phyloP scores from a whole-genome alignment of 2,797 vertebrate genomes.

The Spinibarbus caldwelli region DNA sequence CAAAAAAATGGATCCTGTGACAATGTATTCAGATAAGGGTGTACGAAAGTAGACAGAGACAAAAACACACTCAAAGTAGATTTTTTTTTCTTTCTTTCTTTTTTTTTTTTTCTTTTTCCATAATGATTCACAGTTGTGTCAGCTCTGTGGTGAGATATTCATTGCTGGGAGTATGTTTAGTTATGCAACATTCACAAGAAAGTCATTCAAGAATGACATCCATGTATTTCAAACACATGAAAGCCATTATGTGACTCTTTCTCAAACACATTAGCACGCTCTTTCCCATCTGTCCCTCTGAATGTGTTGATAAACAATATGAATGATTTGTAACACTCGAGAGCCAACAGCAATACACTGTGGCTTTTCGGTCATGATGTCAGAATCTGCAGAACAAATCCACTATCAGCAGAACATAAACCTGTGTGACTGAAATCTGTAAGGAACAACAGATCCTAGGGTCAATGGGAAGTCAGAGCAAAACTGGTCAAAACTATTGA shows the following conservation, averaged over 20 bases:
- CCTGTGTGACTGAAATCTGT: not conserved
- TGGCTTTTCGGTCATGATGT: conserved; percentile 34
- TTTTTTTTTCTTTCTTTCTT: not conserved
- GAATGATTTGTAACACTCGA: conserved; percentile 34
- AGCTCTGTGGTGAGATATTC: conserved; percentile 4
- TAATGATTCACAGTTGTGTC: conserved; percentile 35
- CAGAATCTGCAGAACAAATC: conserved; percentile 11
- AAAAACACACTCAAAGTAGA: not conserved
- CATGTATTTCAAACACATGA: conserved; percentile 38
- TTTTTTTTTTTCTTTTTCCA: not conserved
- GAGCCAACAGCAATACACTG: conserved; percentile 43
- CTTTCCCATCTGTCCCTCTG: conserved; percentile 31
- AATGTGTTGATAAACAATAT: conserved; percentile 58
- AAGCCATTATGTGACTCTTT: conserved; percentile 25
- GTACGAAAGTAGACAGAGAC: not conserved
- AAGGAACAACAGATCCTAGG: not conserved
- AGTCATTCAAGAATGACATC: conserved; percentile 43
- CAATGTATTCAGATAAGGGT: not conserved
- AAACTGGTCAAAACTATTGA: not conserved
- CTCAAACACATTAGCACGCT: conserved; percentile 25
- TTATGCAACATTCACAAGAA: conserved; percentile 51
- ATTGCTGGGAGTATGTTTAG: conserved; percentile 9
- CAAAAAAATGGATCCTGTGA: not conserved
- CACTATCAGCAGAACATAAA: conserved; percentile 8
- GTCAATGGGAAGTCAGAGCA: conserved; percentile 3